Evolutionary conservation across 2,113 vertebrate species (phyloP), one percentile per base, ranked within the genome.

Genomic region (Pelusios castaneus): DNA sequence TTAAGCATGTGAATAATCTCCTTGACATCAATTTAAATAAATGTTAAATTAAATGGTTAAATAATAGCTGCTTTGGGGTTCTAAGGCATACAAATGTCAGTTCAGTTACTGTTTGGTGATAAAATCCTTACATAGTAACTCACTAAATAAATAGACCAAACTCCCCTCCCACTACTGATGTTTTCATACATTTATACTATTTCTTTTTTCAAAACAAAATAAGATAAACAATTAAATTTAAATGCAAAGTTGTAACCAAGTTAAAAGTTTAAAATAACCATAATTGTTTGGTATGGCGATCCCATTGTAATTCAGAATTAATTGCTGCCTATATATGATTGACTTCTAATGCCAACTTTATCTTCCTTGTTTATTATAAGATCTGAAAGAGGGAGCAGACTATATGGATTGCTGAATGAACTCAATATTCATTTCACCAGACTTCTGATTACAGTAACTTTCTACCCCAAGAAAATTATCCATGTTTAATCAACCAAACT

Each of bases 401-500:
- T 1, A 19, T n/a, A 63, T 31, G 29, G 43, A 17, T n/a, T 84
- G 43, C 17, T 83, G 87, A 84, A 34, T n/a, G 38, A 82, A 88
- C 76, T 84, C 43, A 21, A 21, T 78, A 60, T 63, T 78, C 82
- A 60, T 67, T 88, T 93, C 5, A 76, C 49, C 19, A 89, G 73
- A 43, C 0, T 27, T 85, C 82, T 93, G n/a, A 84, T 93, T 93
- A 82, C 27, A 91, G 22, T 5, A 60, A 16, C 2, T 2, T 58
- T 95, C 47, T 95, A 89, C 14, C n/a, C 21, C 41, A 29, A 90
- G 54, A 11, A 89, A 82, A 90, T 81, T 94, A 84, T 67, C 79
- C 34, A 17, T 29, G 17, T 84, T 94, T 95, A 58, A 49, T 31
- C 49, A 78, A 87, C 29, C 4, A 87, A 27, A 22, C 25, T 49